These are phyloP conservation scores for Volucella inflata DNA, from an alignment of 2,888 invertebrate genomes.

Conservation along the genomic window DNA sequence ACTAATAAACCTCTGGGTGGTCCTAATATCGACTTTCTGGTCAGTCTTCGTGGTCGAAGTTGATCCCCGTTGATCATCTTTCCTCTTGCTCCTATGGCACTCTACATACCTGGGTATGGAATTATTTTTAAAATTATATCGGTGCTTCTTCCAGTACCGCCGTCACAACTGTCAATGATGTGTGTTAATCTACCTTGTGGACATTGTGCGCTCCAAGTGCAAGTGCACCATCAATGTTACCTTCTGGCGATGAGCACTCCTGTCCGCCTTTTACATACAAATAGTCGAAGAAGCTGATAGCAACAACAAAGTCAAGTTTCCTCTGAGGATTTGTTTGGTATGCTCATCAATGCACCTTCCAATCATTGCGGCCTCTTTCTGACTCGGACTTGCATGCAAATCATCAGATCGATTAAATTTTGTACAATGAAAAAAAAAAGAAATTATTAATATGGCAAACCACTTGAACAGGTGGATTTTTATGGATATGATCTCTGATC, in stretches of 20 bases:
- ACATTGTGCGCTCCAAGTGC: constrained; percentile 40
- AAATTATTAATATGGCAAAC: constrained; percentile 9
- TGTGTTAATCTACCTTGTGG: constrained; percentile 61
- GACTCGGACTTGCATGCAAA: constrained; percentile 68
- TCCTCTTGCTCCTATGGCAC: constrained; percentile 42
- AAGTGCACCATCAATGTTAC: constrained; percentile 35
- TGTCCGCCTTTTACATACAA: constrained; percentile 43
- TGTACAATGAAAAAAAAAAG: constrained; percentile 32
- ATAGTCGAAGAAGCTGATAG: constrained; percentile 40
- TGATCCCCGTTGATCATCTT: constrained; percentile 35
- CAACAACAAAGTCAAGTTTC: constrained; percentile 41
- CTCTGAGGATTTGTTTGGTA: constrained; percentile 53
- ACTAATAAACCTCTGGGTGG: constrained; percentile 72
- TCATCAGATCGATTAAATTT: constrained; percentile 66
- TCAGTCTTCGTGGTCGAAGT: constrained; percentile 37
- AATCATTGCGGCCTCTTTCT: constrained; percentile 19
- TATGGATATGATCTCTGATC: constrained; percentile 67
- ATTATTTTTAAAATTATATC: constrained; percentile 71
- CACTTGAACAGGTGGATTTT: constrained; percentile 69
- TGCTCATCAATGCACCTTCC: constrained; percentile 38
- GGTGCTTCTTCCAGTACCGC: constrained; percentile 51
- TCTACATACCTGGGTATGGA: constrained; percentile 33
- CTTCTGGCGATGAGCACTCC: constrained; percentile 59
- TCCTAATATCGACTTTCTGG: constrained; percentile 51
- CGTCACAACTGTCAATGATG: constrained; percentile 50